These are phyloP conservation scores for Tachina grossa DNA, from an alignment of 2,888 invertebrate species.

Conservation along the genomic window DNA sequence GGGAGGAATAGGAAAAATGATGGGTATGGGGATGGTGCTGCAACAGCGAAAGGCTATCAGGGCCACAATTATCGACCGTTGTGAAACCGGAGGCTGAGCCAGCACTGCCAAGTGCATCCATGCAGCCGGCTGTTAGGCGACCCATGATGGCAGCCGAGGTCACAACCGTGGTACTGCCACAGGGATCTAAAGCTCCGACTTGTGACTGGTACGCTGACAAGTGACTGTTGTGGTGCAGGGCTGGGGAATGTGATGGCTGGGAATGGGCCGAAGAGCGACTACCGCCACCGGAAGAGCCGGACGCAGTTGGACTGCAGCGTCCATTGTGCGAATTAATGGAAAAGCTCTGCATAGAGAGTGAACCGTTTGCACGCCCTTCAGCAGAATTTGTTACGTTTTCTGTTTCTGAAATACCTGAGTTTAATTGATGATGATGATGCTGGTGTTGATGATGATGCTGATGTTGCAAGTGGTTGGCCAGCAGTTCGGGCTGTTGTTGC, in stretches of 20 bases:
- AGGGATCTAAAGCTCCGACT: conserved; percentile 48
- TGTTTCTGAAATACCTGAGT: conserved; percentile 58
- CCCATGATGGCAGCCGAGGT: conserved; percentile 73
- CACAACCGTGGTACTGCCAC: conserved; percentile 73
- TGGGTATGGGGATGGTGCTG: conserved; percentile 73
- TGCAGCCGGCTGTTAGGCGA: conserved; percentile 68
- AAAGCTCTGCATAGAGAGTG: conserved; percentile 56
- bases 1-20: conserved; percentile 73
- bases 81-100: conserved; percentile 56
- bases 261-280: conserved; percentile 80
- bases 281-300: conserved; percentile 75
- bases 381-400: conserved; percentile 61
- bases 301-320: conserved; percentile 80
- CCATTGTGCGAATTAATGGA: conserved; percentile 74
- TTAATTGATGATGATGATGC: conserved; percentile 71
- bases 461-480: conserved; percentile 43
- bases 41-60: conserved; percentile 70
- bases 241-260: conserved; percentile 78
- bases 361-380: conserved; percentile 69
- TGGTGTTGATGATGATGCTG: conserved; percentile 15
- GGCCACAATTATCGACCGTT: conserved; percentile 69
- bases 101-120: conserved; percentile 58
- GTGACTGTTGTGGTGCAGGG: conserved; percentile 74
- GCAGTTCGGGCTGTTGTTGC: conserved; percentile 71
- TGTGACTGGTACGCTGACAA: conserved; percentile 55